Conservation (phyloP, 2,113 vertebrate genomes). For the Archilochus colubris region DNA sequence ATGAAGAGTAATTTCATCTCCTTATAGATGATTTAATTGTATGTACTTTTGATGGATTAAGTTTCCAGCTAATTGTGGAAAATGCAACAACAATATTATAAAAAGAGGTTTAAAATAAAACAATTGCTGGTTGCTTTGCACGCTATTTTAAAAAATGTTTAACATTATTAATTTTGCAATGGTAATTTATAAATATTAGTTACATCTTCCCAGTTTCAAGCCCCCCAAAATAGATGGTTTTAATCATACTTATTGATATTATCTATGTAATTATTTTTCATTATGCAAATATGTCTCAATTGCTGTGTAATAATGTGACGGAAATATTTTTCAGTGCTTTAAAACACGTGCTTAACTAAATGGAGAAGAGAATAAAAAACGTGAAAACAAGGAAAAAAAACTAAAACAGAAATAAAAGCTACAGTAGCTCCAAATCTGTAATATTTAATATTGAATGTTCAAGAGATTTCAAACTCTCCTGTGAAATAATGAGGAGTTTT, state of each 20-base stretch:
- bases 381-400: not conserved
- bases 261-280: slow-evolving; percentile 61
- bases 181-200: slow-evolving; percentile 55
- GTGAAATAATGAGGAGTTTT: not conserved
- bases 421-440: not conserved
- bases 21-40: slow-evolving; percentile 70
- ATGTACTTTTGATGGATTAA: slow-evolving; percentile 63
- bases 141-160: not conserved
- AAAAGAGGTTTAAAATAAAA: slow-evolving; percentile 56
- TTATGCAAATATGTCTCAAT: slow-evolving; percentile 50
- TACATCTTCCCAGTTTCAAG: slow-evolving; percentile 14
- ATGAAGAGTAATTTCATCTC: slow-evolving; percentile 67
- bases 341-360: not conserved
- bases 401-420: not conserved
- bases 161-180: slow-evolving; percentile 57
- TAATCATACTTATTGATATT: slow-evolving; percentile 62
- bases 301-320: not conserved
- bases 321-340: not conserved
- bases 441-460: not conserved
- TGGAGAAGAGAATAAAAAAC: not conserved
- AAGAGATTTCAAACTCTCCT: not conserved
- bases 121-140: not conserved
- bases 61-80: slow-evolving; percentile 66
- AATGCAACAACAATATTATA: slow-evolving; percentile 17
- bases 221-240: not conserved